Conservation (phyloP, 2,888 invertebrate genomes). For the Sipha maydis region DNA sequence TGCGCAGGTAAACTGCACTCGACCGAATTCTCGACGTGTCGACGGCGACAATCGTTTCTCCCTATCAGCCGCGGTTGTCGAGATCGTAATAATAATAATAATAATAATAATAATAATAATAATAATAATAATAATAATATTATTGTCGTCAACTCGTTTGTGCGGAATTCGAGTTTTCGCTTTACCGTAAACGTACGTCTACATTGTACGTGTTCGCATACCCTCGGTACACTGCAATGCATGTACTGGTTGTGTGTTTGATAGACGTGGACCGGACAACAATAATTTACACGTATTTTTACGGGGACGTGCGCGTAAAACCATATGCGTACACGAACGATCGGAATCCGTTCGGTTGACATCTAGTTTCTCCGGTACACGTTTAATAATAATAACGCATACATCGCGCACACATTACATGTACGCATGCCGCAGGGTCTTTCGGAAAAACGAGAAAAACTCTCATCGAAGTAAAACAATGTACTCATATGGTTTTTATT, state of each 20-base stretch:
- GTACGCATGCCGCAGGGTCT: too few relatives aligned
- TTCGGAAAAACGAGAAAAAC: too few relatives aligned
- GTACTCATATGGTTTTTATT: too few relatives aligned
- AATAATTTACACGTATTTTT: background rate
- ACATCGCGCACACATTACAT: too few relatives aligned
- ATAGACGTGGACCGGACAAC: background rate
- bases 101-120: background rate
- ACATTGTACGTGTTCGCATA: background rate
- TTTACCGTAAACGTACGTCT: background rate
- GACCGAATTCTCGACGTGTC: background rate
- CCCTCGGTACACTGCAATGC: background rate
- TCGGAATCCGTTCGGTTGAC: conserved; percentile 22
- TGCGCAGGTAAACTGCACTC: too few relatives aligned
- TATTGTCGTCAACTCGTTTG: conserved; percentile 11
- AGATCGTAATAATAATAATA: too few relatives aligned
- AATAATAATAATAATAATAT: background rate
- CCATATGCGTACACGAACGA: background rate
- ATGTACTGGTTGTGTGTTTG: background rate
- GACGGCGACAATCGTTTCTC: background rate
- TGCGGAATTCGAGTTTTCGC: conserved; percentile 32
- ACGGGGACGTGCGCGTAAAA: background rate
- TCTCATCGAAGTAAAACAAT: too few relatives aligned
- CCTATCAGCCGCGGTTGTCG: background rate
- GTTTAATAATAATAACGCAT: background rate
- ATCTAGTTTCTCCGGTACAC: conserved; percentile 16